Evolutionary conservation across 2,797 vertebrate species (phyloP), one percentile per base, ranked within the genome.

Genomic region (Pogoniulus pusillus): DNA sequence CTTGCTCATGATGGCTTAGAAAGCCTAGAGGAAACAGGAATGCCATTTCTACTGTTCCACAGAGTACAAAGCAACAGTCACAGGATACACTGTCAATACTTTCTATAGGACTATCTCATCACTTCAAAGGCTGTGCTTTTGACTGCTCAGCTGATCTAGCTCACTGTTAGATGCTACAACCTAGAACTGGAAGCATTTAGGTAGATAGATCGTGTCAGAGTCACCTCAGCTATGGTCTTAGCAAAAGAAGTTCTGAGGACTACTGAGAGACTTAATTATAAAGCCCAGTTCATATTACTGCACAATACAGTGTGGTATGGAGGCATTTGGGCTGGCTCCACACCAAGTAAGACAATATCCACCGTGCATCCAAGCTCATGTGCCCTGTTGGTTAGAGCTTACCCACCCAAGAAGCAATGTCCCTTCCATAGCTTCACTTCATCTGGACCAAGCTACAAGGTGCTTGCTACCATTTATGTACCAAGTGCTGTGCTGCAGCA

Each of bases 21-120:
- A 91, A 87, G 84, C 87, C 89, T 72, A 55, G 47, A 87, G 85
- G 83, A 63, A 79, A 76, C 12, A 68, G 68, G 90, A 91, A 62
- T 51, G 34, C 45, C 0, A 2, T n/a, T 35, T 16, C 13, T 41
- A 23, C 4, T 70, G 3, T 80, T 84, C 41, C 34, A 11, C 6
- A 23, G 45, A 74, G 26, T 59, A 66, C 49, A 39, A 82, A 62
- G 18, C 12, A 34, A 41, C 20, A 17, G 32, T 65, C 55, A 15
- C 11, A 79, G 32, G 34, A 85, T 35, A 51, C 65, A 49, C 37
- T n/a, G 29, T 26, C n/a, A 37, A 76, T 51, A 12, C 57, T 91
- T 90, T 78, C 53, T 63, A 7, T 7, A 30, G 54, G 27, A 59
- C 79, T 41, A 37, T 32, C 58, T 72, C n/a, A 58, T 34, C 23